Evolutionary conservation across 2,113 vertebrate species (phyloP).

Genomic region (Pycnonotus jocosus): DNA sequence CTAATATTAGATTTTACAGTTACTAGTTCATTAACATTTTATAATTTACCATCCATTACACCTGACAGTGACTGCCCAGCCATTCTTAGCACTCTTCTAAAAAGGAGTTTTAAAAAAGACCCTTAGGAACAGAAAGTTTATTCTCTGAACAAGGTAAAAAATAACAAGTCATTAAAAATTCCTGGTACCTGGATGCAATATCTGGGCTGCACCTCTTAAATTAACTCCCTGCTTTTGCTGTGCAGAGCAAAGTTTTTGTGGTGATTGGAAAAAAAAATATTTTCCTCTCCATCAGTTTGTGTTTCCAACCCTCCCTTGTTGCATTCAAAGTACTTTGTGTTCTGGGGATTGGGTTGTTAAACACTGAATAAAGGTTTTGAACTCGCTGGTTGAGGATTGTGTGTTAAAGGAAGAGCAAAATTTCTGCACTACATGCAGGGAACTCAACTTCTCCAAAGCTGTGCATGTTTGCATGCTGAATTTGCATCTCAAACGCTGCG

Average conservation of each 20-base stretch:
- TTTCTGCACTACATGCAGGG: neutral
- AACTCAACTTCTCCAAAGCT: neutral
- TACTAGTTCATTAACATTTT: conserved; percentile 45
- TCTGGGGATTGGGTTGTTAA: neutral
- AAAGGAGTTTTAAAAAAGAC: neutral
- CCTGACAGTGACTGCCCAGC: conserved; percentile 33
- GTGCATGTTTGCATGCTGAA: neutral
- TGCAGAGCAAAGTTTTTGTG: neutral
- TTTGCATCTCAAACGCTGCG: neutral
- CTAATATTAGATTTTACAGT: conserved; percentile 10
- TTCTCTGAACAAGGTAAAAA: conserved; percentile 23
- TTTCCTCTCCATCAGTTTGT: neutral
- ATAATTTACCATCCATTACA: conserved; percentile 7
- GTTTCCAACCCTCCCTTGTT: neutral
- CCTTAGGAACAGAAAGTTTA: neutral
- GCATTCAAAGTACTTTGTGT: neutral
- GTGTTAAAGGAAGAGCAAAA: neutral
- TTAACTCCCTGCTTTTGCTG: neutral
- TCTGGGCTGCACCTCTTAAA: conserved; percentile 30
- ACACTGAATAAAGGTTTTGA: neutral
- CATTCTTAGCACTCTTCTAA: neutral
- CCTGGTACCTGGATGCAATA: conserved; percentile 17
- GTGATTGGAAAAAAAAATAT: neutral
- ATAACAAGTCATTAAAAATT: conserved; percentile 39
- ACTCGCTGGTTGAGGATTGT: neutral